Evolutionary conservation across 2,113 vertebrate genomes (phyloP).

Genomic region (Sterrhoptilus dennistouni): DNA sequence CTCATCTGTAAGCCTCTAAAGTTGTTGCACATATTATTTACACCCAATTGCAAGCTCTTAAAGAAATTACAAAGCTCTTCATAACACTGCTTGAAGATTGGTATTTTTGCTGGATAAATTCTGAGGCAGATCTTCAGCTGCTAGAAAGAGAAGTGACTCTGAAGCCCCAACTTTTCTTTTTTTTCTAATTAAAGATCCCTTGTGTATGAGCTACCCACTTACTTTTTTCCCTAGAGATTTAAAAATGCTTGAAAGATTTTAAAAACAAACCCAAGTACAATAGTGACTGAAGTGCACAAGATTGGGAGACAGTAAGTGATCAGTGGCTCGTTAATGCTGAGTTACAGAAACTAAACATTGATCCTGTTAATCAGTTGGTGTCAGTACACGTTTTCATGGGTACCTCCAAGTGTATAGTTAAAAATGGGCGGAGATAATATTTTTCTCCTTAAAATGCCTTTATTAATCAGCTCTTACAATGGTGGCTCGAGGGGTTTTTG

Average conservation of each 20-base stretch:
- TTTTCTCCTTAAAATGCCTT: too few species aligned
- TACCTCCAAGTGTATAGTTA: too few species aligned
- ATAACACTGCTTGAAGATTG: background rate
- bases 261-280: background rate
- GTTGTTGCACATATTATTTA: accelerated
- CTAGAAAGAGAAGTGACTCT: background rate
- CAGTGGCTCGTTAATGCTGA: background rate
- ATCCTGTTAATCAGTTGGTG: accelerated
- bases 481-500: too few species aligned
- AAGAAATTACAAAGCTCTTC: background rate
- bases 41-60: background rate
- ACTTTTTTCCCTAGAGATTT: background rate
- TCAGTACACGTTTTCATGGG: background rate
- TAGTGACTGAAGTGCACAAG: background rate
- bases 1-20: background rate
- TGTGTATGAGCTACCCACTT: background rate
- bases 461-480: too few species aligned
- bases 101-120: background rate
- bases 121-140: background rate
- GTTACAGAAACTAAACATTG: background rate
- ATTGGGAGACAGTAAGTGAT: background rate
- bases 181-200: background rate
- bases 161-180: background rate
- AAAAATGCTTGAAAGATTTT: background rate
- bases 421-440: too few species aligned